Evolutionary conservation across 2,113 vertebrate species (phyloP).

Genomic region (Tiliqua scincoides): DNA sequence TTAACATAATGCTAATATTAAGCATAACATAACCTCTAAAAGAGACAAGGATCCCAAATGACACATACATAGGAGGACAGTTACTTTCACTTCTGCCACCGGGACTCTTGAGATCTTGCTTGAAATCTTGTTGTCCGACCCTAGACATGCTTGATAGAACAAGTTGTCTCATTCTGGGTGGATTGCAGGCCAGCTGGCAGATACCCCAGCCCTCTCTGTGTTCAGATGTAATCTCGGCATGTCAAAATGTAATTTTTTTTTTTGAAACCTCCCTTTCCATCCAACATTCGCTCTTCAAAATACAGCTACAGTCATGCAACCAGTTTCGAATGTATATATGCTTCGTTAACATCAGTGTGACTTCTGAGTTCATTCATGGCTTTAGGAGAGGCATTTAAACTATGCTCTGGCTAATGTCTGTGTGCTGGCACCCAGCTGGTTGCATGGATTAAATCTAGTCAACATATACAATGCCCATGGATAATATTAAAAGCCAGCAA

Average conservation of each 20-base stretch:
- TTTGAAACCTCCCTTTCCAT: neutral
- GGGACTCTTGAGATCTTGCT: slow-evolving; percentile 6
- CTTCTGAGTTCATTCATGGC: neutral
- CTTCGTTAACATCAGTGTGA: neutral
- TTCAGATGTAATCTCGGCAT: slow-evolving; percentile 15
- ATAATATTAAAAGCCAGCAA: neutral
- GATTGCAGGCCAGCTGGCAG: slow-evolving; percentile 45
- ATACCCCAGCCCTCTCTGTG: neutral
- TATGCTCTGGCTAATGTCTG: neutral
- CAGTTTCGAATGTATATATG: neutral
- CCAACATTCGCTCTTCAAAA: slow-evolving; percentile 34
- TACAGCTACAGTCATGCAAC: neutral
- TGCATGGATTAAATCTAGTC: neutral
- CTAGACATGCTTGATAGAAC: neutral
- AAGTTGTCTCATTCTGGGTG: slow-evolving; percentile 22
- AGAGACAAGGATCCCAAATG: slow-evolving; percentile 8
- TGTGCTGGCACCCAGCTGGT: neutral
- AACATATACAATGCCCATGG: neutral
- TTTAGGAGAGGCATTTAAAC: neutral
- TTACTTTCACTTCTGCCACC: neutral
- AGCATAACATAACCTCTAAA: slow-evolving; percentile 24
- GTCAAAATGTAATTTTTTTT: slow-evolving; percentile 55
- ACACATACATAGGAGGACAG: slow-evolving; percentile 19
- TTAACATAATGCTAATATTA: slow-evolving; percentile 12
- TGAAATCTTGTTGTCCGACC: neutral